Percentiles rank a stretch among this genome's conserved stretches.
These are phyloP conservation scores for Ailurus styani DNA, from an alignment of 2,113 vertebrate genomes.

Conservation along the genomic window DNA sequence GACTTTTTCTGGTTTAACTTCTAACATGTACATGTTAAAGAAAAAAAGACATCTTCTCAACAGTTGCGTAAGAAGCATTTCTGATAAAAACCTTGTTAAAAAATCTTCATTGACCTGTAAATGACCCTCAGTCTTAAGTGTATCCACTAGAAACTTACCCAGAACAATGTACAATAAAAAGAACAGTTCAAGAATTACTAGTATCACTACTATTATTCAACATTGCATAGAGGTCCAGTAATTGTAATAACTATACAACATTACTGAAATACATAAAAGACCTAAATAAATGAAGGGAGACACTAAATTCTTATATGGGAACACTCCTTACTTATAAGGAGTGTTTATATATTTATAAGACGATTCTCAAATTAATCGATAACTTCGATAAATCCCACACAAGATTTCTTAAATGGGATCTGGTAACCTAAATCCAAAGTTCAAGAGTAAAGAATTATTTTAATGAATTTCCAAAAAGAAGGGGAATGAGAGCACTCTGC, in stretches of 20 bases:
- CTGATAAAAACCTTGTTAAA: constrained; percentile 9
- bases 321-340: not conserved
- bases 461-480: not conserved
- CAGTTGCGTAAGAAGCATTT: not conserved
- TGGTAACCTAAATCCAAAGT: not conserved
- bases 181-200: not conserved
- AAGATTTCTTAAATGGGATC: not conserved
- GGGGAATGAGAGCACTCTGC: not conserved
- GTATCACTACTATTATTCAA: not conserved
- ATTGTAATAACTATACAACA: not conserved
- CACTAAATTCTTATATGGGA: not conserved
- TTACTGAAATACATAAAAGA: not conserved
- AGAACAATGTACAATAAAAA: not conserved
- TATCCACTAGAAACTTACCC: not conserved
- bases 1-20: not conserved
- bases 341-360: not conserved
- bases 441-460: not conserved
- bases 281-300: not conserved
- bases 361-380: not conserved
- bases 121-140: not conserved
- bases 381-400: not conserved
- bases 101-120: not conserved
- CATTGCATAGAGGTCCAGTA: not conserved
- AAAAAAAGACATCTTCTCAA: not conserved
- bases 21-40: not conserved